Evolutionary conservation across 2,888 invertebrate species (phyloP), one percentile per base, ranked within the genome.

Genomic region (Micropterix aruncella): DNA sequence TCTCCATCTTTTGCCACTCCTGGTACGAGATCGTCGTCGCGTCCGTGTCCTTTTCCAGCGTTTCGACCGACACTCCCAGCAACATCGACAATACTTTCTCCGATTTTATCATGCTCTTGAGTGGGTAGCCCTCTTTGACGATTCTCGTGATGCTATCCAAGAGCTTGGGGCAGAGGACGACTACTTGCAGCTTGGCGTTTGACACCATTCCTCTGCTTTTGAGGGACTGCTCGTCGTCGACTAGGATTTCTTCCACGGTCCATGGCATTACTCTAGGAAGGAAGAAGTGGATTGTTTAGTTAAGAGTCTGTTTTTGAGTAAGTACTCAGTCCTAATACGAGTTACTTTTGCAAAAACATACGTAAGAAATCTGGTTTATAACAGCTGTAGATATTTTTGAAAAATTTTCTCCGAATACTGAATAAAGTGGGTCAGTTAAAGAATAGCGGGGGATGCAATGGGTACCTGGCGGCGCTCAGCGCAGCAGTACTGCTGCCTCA

Each of bases 11-110:
- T 47, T 80, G 79, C 90, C 90, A 91, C 55, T 82, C 79, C 46
- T 80, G n/a, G n/a, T n/a, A n/a, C n/a, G n/a, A n/a, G n/a, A n/a
- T n/a, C 52, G 58, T 63, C 81, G 83, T 79, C 63, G 75, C 75
- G 59, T 75, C 77, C 55, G 87, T 84, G 48, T 73, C 69, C 44
- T 81, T 77, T 45, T 77, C 75, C 40, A 89, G 66, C 53, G 83
- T 77, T 41, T 73, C 74, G 55, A 84, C 88, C 46, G 79, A 76
- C 1, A 89, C 84, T 1, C 90, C 90, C 19, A 91, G 66, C 53
- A 90, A 68, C 72, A 91, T 83, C 7, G 84, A 85, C 46, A 91
- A 63, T 9, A 88, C 80, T 53, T 84, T 79, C 48, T 86, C 85
- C 1, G 79, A 70, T 53, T 77, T 73, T 47, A 86, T 66, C 38